Percentiles rank a stretch among this genome's conserved stretches.
Conservation (phyloP, 2,888 invertebrate genomes). For the Phengaris arion region DNA sequence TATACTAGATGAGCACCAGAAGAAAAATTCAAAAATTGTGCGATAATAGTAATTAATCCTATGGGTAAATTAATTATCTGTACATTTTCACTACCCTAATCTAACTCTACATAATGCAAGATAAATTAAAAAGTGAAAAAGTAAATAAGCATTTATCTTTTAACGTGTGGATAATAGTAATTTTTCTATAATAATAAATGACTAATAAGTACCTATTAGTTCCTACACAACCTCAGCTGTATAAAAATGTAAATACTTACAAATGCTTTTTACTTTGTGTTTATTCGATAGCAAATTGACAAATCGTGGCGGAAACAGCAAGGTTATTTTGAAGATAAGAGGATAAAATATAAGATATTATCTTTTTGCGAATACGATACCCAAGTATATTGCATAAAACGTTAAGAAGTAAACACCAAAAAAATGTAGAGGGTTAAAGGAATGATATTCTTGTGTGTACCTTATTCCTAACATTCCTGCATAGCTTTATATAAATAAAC, state of each 20-base stretch:
- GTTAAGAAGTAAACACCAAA: not conserved
- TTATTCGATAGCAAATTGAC: not conserved
- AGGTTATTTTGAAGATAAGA: constrained; percentile 23
- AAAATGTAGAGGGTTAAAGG: no score
- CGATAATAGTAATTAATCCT: not conserved
- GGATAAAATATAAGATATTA: constrained; percentile 7
- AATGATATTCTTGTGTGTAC: no score
- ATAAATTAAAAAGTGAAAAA: no score
- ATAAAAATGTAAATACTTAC: not conserved
- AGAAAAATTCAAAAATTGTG: not conserved
- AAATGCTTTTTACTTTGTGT: not conserved
- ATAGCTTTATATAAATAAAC: no score
- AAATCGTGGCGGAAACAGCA: not conserved
- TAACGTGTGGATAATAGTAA: no score
- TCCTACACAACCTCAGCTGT: not conserved
- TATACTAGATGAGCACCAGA: not conserved
- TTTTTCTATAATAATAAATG: no score
- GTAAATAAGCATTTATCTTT: no score
- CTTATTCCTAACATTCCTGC: no score
- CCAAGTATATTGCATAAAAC: not conserved
- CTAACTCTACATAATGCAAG: no score
- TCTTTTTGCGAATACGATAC: constrained; percentile 1
- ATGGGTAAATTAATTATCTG: not conserved
- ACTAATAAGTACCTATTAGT: not conserved
- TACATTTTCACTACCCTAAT: no score